Evolutionary conservation across 1,140 invertebrate species (phyloP).

Genomic region (Lasioglossum albipes): DNA sequence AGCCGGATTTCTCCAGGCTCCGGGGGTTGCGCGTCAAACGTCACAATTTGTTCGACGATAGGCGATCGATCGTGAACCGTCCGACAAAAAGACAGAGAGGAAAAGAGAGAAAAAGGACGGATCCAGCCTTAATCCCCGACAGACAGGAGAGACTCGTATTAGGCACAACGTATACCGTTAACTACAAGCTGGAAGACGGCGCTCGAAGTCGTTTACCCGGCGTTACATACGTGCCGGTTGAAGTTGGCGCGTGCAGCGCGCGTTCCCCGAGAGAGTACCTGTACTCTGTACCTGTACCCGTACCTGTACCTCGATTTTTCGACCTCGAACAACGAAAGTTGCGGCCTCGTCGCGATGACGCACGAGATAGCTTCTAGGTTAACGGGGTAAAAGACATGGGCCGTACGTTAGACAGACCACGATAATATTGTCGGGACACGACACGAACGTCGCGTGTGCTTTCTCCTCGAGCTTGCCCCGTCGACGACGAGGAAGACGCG

Average conservation of each 20-base stretch:
- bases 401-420: background rate
- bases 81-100: background rate
- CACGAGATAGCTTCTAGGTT: slow-evolving; percentile 13
- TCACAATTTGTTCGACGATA: slow-evolving; percentile 30
- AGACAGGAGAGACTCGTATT: slow-evolving; percentile 32
- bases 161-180: slow-evolving; percentile 54
- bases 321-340: slow-evolving; percentile 34
- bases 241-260: slow-evolving; percentile 1
- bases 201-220: slow-evolving; percentile 7
- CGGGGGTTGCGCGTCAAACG: background rate
- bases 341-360: background rate
- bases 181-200: background rate
- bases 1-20: slow-evolving; percentile 1
- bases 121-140: slow-evolving; percentile 12
- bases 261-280: background rate
- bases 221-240: background rate
- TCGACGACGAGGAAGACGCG: too few relatives aligned
- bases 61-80: slow-evolving; percentile 34
- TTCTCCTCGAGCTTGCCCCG: too few relatives aligned
- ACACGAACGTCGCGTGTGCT: too few relatives aligned
- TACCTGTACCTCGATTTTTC: slow-evolving; percentile 20
- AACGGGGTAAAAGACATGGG: slow-evolving; percentile 18
- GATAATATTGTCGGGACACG: too few relatives aligned
- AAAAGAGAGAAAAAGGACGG: background rate
- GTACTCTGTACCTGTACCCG: too few relatives aligned